Base-by-base conservation (phyloP, 2,888 invertebrate species). In the Nematopogon swammerdamellus region DNA sequence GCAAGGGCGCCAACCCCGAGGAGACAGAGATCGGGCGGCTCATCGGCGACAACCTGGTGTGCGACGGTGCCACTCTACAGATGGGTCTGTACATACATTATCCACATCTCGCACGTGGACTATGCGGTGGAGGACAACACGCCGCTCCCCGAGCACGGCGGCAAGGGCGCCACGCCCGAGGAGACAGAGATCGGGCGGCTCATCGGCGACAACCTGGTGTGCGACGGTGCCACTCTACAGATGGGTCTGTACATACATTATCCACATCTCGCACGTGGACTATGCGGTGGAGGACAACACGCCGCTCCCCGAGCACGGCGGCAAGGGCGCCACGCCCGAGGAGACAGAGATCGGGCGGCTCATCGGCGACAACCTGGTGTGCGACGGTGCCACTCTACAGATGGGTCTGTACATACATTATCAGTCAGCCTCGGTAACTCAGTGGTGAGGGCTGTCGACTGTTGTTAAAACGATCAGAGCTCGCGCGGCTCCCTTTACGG, bases 251-350 rank as follows among this genome's bases (percentile, higher is more conserved):
- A 25, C 44, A 25, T 18, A 25, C 0, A 82, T 91, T n/a, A 86
- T 97, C 55, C 97, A 97, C 70, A 77, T 88, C 54, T 95, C 95
- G 5, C 96, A 97, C 68, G 85, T 97, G 56, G 96, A 97, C 74
- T 89, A 85, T 59, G 91, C 95, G 8, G 90, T 95, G 2, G 82
- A 88, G 54, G 82, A 84, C 54, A 82, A 85, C 64, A 74, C 68
- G 1, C 85, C 82, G 1, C 69, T 96, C 36, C 92, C 92, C 0
- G 81, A 81, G 49, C 91, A 93, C 62, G 86, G 87, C 1, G 83
- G 84, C 1, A 84, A 85, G 49, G 67, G 77, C 5, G 70, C 74
- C 50, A 80, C 77, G 2, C 71, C 82, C 1, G 95, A 95, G 64
- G 95, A 97, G 69, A 74, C 76, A 10, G 82, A 85, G 67, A 97